Percentiles rank a stretch among this genome's conserved stretches.
phyloP scores from a whole-genome alignment of 1,140 invertebrate species.

The Galleria mellonella region DNA sequence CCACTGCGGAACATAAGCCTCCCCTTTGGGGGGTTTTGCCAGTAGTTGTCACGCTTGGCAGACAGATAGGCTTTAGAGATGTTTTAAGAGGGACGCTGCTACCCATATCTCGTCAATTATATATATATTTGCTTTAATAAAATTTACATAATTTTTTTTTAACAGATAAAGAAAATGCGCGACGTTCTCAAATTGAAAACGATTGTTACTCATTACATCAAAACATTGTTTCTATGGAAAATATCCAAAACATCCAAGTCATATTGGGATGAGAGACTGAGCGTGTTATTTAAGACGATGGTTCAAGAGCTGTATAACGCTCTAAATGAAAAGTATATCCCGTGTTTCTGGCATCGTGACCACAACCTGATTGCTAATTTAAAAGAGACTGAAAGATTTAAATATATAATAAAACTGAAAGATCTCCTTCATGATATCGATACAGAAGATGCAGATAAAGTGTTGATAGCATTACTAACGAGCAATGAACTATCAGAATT shows the following conservation, averaged over 20 bases:
- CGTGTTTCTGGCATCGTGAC: conserved; percentile 65
- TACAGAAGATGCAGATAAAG: conserved; percentile 32
- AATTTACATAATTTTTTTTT: too few relatives aligned
- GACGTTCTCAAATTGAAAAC: conserved; percentile 51
- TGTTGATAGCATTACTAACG: conserved; percentile 22
- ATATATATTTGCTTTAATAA: too few relatives aligned
- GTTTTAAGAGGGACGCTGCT: too few relatives aligned
- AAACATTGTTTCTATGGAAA: conserved; percentile 70
- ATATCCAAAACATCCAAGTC: conserved; percentile 37
- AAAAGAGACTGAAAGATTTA: conserved; percentile 21
- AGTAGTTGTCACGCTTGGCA: too few relatives aligned
- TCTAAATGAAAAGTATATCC: conserved; percentile 45
- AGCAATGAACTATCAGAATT: conserved; percentile 30
- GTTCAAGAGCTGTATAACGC: conserved; percentile 51
- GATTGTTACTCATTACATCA: conserved; percentile 74
- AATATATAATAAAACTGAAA: conserved; percentile 36
- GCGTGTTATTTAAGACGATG: conserved; percentile 59
- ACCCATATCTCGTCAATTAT: too few relatives aligned
- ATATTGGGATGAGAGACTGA: conserved; percentile 57
- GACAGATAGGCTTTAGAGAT: too few relatives aligned
- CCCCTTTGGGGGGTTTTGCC: too few relatives aligned
- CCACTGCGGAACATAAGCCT: too few relatives aligned
- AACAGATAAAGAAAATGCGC: conserved; percentile 62
- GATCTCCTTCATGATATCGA: conserved; percentile 29
- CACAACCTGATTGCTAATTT: conserved; percentile 55